These are phyloP conservation scores for Parascotia fuliginaria DNA, from an alignment of 2,888 invertebrate genomes.

Conservation along the genomic window DNA sequence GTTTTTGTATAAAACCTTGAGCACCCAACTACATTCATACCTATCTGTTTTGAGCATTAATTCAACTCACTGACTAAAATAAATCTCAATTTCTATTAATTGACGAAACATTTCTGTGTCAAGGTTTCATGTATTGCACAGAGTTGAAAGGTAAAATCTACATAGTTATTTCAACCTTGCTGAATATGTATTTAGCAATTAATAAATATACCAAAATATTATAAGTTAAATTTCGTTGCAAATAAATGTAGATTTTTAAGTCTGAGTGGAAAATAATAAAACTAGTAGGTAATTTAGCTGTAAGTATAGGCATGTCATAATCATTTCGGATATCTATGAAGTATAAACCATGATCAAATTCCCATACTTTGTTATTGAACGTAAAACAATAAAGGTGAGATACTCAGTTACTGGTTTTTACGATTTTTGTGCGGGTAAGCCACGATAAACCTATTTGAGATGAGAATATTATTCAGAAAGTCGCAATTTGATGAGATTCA, in stretches of 20 bases:
- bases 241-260: neutral
- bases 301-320: neutral
- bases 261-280: neutral
- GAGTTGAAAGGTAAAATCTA: slow-evolving; percentile 77
- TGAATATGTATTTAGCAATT: slow-evolving; percentile 67
- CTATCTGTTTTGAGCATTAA: slow-evolving; percentile 42
- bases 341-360: slow-evolving; percentile 12
- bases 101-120: slow-evolving; percentile 73
- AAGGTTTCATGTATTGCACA: slow-evolving; percentile 70
- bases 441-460: neutral
- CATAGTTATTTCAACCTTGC: slow-evolving; percentile 72
- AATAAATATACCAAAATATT: slow-evolving; percentile 46
- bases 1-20: slow-evolving; percentile 41
- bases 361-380: slow-evolving; percentile 10
- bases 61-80: slow-evolving; percentile 53
- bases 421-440: neutral
- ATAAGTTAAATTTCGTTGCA: neutral
- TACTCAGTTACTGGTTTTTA: slow-evolving; percentile 6
- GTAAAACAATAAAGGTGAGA: neutral
- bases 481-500: neutral
- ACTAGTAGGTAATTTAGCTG: too few species aligned
- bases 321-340: neutral
- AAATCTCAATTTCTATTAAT: slow-evolving; percentile 68
- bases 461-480: neutral
- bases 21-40: slow-evolving; percentile 31